Conservation (phyloP, 2,113 vertebrate genomes). For the Diadophis punctatus region DNA sequence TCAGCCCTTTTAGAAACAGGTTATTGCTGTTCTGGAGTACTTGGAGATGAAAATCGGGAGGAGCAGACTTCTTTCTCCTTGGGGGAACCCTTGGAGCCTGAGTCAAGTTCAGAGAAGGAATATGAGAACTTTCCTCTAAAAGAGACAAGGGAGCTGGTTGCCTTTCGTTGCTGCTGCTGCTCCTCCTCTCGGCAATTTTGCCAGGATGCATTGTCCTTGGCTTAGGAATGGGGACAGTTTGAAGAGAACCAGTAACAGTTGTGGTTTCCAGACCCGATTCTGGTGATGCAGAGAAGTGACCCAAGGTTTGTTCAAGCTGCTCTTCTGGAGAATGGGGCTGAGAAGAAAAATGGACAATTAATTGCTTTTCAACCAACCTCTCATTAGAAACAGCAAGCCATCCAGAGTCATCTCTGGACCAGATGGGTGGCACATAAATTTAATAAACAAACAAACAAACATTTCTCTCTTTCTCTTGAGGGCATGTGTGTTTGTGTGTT, state of each 20-base stretch:
- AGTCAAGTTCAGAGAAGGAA: background rate
- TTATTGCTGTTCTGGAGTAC: conserved; percentile 58
- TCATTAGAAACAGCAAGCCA: background rate
- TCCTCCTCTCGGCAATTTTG: conserved; percentile 48
- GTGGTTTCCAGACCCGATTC: conserved; percentile 42
- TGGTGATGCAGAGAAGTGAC: conserved; percentile 38
- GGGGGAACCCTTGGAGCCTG: conserved; percentile 70
- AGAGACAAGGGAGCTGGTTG: background rate
- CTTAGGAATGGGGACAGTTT: conserved; percentile 64
- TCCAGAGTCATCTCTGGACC: background rate
- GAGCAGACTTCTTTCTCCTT: conserved; percentile 74
- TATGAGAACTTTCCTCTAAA: accelerated
- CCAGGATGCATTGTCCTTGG: conserved; percentile 62
- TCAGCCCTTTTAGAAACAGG: conserved; percentile 37
- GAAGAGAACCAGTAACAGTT: conserved; percentile 25
- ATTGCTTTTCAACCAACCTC: background rate
- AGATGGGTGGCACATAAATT: background rate
- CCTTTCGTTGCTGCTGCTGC: conserved; percentile 4
- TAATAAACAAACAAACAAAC: background rate
- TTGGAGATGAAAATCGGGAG: conserved; percentile 69
- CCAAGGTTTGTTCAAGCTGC: conserved; percentile 19
- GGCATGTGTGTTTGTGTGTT: background rate
- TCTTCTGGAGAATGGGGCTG: conserved; percentile 57
- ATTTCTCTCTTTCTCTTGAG: background rate
- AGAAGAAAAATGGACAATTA: conserved; percentile 6